Conservation (phyloP, 2,797 vertebrate genomes). For the Ctenochaetus hawaiiensis region DNA sequence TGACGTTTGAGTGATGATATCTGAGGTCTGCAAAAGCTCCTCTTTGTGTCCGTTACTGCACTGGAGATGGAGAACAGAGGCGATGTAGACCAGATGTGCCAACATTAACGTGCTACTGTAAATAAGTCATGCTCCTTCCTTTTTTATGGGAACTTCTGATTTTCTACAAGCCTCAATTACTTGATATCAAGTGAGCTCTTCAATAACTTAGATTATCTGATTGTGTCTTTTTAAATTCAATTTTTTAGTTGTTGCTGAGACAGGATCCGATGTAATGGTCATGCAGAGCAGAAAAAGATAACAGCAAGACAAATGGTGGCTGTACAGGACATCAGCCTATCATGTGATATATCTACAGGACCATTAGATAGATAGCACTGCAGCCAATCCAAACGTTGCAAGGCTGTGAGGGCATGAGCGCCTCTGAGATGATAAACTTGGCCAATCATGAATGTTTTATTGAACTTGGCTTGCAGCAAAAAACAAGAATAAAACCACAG, state of each 20-base stretch:
- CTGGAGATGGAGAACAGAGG: slow-evolving; percentile 42
- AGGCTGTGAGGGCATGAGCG: slow-evolving; percentile 11
- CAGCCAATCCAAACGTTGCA: slow-evolving; percentile 12
- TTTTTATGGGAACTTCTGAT: neutral
- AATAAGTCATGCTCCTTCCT: slow-evolving; percentile 26
- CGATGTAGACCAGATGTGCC: slow-evolving; percentile 23
- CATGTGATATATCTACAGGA: slow-evolving; percentile 18
- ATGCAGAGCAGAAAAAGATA: no score
- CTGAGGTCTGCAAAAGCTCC: slow-evolving; percentile 55
- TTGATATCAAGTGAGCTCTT: no score
- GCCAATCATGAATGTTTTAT: slow-evolving; percentile 20
- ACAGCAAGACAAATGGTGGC: neutral
- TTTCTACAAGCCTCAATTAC: no score
- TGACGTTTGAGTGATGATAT: slow-evolving; percentile 62
- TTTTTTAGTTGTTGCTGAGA: no score
- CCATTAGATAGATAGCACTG: neutral
- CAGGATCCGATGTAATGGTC: no score
- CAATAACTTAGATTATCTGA: no score
- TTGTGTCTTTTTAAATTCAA: no score
- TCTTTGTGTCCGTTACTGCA: slow-evolving; percentile 25
- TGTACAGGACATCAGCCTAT: neutral
- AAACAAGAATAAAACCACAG: neutral
- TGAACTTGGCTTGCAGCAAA: neutral
- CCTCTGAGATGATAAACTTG: slow-evolving; percentile 11
- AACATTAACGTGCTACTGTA: slow-evolving; percentile 37